Conservation (phyloP, 92 coral and sea anemone species). For the Hydrozoanthus gracilis region DNA sequence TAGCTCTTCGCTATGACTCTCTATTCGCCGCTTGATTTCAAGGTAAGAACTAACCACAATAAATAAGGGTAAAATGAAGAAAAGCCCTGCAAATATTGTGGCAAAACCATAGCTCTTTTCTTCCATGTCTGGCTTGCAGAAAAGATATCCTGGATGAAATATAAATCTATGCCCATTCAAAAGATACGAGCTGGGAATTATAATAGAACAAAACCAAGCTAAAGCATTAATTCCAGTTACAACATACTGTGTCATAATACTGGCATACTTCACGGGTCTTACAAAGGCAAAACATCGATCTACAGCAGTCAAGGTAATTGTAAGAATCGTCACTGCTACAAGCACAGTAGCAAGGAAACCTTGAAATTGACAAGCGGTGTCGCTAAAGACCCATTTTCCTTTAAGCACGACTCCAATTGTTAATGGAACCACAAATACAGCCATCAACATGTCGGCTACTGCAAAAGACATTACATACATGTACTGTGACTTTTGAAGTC, state of each 20-base stretch:
- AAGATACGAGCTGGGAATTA: slow-evolving; percentile 24
- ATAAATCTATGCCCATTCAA: slow-evolving; percentile 22
- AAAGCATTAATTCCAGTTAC: slow-evolving; percentile 19
- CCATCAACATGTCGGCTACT: slow-evolving; percentile 13
- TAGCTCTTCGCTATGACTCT: background rate
- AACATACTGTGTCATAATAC: slow-evolving; percentile 7
- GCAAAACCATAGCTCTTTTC: slow-evolving; percentile 1
- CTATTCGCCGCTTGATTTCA: slow-evolving; percentile 20
- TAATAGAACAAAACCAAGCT: slow-evolving; percentile 10
- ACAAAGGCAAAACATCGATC: slow-evolving; percentile 39
- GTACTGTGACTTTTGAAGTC: slow-evolving; percentile 26
- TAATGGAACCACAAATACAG: slow-evolving; percentile 26
- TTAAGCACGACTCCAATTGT: background rate
- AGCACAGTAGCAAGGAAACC: slow-evolving; percentile 3
- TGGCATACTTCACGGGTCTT: slow-evolving; percentile 13
- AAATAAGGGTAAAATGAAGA: slow-evolving; percentile 2
- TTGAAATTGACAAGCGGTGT: slow-evolving; percentile 31
- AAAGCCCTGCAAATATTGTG: background rate
- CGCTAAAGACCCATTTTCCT: slow-evolving; percentile 35
- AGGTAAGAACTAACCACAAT: slow-evolving; percentile 13
- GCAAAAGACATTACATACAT: slow-evolving; percentile 40
- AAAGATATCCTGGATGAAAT: slow-evolving; percentile 39
- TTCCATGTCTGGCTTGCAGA: slow-evolving; percentile 37
- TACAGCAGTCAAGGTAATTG: background rate
- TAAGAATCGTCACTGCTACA: slow-evolving; percentile 25